Evolutionary conservation across 1,140 invertebrate species (phyloP), one percentile per base, ranked within the genome.

Genomic region (Macrobrachium rosenbergii): DNA sequence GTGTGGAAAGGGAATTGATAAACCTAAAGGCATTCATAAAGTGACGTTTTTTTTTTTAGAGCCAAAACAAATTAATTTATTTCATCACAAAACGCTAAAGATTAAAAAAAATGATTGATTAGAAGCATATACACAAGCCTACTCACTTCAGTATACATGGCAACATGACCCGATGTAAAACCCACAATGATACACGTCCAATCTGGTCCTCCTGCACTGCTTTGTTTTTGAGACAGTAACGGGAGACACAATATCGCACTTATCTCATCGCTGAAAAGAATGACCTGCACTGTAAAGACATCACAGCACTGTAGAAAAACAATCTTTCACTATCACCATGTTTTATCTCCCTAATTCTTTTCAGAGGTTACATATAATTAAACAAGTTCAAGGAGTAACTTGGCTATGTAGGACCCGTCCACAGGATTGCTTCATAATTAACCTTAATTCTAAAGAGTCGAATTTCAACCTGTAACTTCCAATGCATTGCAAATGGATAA

Each of bases 131-230:
- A n/a, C n/a, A n/a, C n/a, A n/a, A n/a, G n/a, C n/a, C 60, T 2
- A 67, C 72, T 59, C 83, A 95, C 95, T 92, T 96, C 97, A 14
- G 96, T 97, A 91, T 98, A 99, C 92, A 99, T 97, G 88, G 95
- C 93, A 59, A 99, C 93, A 93, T 94, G 95, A 58, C 98, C 98
- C 88, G 95, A 95, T 89, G 94, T 94, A 90, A 98, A 96, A 28
- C 98, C 98, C 85, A 98, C 94, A 88, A 96, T 94, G 88, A 99
- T 94, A 92, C 97, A 98, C 17, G 97, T 98, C 98, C 98, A 99
- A 91, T 99, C 98, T 69, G 95, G 94, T n/a, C 94, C 94, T 90
- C 94, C 94, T 76, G 93, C 92, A 43, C 93, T 93, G 90, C 93
- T 93, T 82, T 93, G 94, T 90, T 94, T 93, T 90, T 96, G 94